phyloP scores from a whole-genome alignment of 2,888 invertebrate species.

The Dryobotodes eremita region DNA sequence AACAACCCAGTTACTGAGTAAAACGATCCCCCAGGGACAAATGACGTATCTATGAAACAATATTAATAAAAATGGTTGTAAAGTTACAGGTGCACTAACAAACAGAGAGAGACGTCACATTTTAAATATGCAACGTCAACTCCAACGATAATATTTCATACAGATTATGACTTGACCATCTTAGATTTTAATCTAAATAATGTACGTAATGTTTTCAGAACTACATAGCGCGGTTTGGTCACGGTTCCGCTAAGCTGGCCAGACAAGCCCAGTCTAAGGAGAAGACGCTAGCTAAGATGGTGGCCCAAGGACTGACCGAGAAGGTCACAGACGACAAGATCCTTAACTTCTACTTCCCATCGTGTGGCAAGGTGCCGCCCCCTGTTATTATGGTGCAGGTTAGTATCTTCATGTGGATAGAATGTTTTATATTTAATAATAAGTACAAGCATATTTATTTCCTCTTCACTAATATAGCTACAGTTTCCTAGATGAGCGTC shows the following conservation, averaged over 20 bases:
- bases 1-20: neutral
- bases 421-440: neutral
- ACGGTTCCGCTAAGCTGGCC: constrained; percentile 99
- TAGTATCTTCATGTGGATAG: constrained; percentile 48
- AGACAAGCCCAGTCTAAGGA: constrained; percentile 99
- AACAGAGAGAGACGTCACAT: constrained; percentile 3
- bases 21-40: neutral
- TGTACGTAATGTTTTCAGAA: constrained; percentile 90
- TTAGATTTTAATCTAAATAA: neutral
- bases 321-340: constrained; percentile 97
- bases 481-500: too few relatives aligned
- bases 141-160: neutral
- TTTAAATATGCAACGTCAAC: constrained; percentile 24
- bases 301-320: constrained; percentile 99
- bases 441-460: neutral
- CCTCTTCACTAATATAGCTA: neutral
- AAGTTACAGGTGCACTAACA: neutral
- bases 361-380: constrained; percentile 98
- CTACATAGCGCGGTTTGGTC: constrained; percentile 99
- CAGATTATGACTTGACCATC: neutral
- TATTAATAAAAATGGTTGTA: neutral
- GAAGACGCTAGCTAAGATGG: constrained; percentile 99
- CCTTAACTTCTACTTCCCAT: constrained; percentile 98
- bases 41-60: neutral
- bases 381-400: constrained; percentile 99